phyloP scores from a whole-genome alignment of 2,797 vertebrate species.

The Sus cebifrons region DNA sequence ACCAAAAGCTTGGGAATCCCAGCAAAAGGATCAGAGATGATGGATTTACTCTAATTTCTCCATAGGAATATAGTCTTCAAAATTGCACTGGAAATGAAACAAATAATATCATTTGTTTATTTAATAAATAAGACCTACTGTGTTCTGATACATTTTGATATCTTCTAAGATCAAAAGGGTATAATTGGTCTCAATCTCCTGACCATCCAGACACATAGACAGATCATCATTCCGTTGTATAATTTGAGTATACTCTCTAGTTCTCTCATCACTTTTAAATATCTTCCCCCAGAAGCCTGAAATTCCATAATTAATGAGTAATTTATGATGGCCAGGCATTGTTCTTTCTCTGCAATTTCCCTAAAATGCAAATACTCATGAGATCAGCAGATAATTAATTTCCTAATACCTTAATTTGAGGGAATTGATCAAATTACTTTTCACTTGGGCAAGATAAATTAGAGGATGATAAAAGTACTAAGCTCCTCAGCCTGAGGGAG shows the following conservation, averaged over 20 bases:
- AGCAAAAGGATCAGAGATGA: neutral
- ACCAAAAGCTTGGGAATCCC: neutral
- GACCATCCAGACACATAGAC: neutral
- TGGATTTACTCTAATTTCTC: neutral
- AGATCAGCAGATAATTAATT: slow-evolving; percentile 73
- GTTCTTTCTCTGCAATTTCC: slow-evolving; percentile 56
- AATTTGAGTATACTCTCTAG: neutral
- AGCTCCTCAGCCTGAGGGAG: neutral
- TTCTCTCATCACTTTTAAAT: slow-evolving; percentile 24
- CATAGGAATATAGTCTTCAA: neutral
- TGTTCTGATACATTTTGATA: neutral
- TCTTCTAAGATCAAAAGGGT: neutral
- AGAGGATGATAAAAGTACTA: slow-evolving; percentile 49
- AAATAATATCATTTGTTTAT: neutral
- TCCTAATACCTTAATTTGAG: slow-evolving; percentile 53
- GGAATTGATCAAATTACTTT: slow-evolving; percentile 63
- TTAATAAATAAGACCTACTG: neutral
- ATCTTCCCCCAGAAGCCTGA: neutral
- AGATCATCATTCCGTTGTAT: neutral
- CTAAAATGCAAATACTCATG: slow-evolving; percentile 72
- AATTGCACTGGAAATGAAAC: neutral
- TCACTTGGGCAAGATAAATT: slow-evolving; percentile 59
- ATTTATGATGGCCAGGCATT: slow-evolving; percentile 54
- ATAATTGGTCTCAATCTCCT: neutral
- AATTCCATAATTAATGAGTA: slow-evolving; percentile 57